Conservation (phyloP, 1,140 invertebrate species). For the Phortica variegata region DNA sequence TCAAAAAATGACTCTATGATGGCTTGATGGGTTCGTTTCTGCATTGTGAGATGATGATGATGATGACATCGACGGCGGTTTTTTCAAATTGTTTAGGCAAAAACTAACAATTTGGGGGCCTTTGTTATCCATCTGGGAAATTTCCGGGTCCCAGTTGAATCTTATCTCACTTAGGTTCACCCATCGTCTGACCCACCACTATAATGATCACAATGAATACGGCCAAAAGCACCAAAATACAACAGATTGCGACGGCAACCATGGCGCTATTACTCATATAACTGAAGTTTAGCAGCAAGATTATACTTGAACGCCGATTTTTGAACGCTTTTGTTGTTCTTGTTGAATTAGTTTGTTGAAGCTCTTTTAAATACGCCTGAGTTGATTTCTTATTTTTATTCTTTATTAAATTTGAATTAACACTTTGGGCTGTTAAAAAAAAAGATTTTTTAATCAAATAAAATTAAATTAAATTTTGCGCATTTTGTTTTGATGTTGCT, state of each 20-base stretch:
- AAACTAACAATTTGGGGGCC: constrained; percentile 43
- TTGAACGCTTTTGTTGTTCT: neutral
- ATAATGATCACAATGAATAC: constrained; percentile 79
- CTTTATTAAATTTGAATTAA: no score
- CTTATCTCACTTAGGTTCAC: constrained; percentile 61
- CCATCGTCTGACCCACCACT: constrained; percentile 71
- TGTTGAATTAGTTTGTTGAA: neutral
- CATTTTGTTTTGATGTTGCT: no score
- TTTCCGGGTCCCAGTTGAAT: constrained; percentile 58
- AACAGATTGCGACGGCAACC: constrained; percentile 77
- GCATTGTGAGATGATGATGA: neutral
- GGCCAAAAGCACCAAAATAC: constrained; percentile 71
- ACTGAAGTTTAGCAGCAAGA: constrained; percentile 4
- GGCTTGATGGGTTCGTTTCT: constrained; percentile 12
- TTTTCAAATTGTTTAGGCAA: constrained; percentile 12
- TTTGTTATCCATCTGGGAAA: constrained; percentile 58
- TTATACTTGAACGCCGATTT: constrained; percentile 7
- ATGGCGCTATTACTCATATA: constrained; percentile 60
- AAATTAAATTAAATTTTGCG: no score
- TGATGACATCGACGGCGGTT: constrained; percentile 5
- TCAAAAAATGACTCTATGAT: constrained; percentile 1
- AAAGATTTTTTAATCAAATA: no score
- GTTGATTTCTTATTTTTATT: no score
- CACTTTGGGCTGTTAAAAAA: no score
- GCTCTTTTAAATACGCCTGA: no score